Base-by-base conservation (phyloP, 2,113 vertebrate genomes). In the Apus apus region DNA sequence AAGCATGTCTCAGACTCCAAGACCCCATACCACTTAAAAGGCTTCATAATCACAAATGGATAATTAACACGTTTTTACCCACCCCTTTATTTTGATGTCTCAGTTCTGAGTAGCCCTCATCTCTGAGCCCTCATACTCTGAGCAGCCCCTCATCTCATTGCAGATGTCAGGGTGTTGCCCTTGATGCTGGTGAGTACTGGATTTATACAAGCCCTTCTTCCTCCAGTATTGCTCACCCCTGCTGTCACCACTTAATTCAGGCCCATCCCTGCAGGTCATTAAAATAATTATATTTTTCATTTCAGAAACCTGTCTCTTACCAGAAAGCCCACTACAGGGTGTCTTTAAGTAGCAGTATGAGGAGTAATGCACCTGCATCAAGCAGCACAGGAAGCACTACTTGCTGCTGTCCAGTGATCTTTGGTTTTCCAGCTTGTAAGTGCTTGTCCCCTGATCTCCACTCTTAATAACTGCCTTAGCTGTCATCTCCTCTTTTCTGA, bases 211-310 rank as follows among this genome's bases (percentile, higher is more conserved):
- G 56, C 51, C 48, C 32, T 65, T 73, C 11, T 9, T 70, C 5
- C 5, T 1, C 4, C 5, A 0, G 2, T 15, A 6, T 2, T 9
- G 11, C 40, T 71, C 57, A 51, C 48, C 1, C 2, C 46, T 71
- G 22, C 53, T 70, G 23, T 40, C 70, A 51, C 23, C 22, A 10
- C 17, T 51, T 40, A 43, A 72, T 64, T 80, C 26, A 4, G 4
- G 12, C 32, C n/a, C 20, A n/a, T 61, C 26, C 21, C 32, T 18
- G 21, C 26, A 75, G 32, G 10, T 79, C 68, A 48, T 60, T 77
- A 68, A 84, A 87, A 54, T 38, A 4, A 53, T 26, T 23, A 20
- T 3, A 13, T 38, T 68, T 40, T 71, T 66, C 11, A 53, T 46
- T 88, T 85, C 46, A 54, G 29, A 71, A 90, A 53, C 45, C 60